phyloP scores from a whole-genome alignment of 2,797 vertebrate genomes.

The Decapterus maruadsi region DNA sequence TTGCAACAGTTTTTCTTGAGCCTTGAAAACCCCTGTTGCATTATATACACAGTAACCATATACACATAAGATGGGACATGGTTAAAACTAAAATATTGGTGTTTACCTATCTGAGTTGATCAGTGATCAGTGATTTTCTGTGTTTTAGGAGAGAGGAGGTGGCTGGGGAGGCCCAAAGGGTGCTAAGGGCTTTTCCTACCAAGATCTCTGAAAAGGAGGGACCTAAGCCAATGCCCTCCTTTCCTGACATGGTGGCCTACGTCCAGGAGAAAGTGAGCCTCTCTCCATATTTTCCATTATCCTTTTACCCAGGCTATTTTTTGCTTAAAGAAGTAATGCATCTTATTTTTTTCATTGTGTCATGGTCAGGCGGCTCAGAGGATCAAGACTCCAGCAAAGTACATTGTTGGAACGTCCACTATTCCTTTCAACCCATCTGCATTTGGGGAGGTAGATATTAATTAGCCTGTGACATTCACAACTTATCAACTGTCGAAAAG shows the following conservation, averaged over 20 bases:
- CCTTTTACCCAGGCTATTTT: neutral
- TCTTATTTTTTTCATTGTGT: slow-evolving; percentile 33
- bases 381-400: slow-evolving; percentile 96
- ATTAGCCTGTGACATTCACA: neutral
- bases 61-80: neutral
- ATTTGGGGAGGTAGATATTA: slow-evolving; percentile 91
- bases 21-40: neutral
- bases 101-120: neutral
- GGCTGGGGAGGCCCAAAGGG: slow-evolving; percentile 91
- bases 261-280: slow-evolving; percentile 94
- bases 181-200: slow-evolving; percentile 88
- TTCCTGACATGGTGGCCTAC: slow-evolving; percentile 97
- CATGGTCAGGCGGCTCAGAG: slow-evolving; percentile 91
- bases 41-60: neutral
- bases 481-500: neutral
- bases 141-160: slow-evolving; percentile 93
- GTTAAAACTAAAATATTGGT: neutral
- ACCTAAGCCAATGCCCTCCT: slow-evolving; percentile 93
- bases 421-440: slow-evolving; percentile 97
- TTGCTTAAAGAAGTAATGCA: neutral
- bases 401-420: slow-evolving; percentile 91
- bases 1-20: neutral
- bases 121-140: slow-evolving; percentile 2
- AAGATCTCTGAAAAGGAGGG: slow-evolving; percentile 90
- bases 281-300: neutral